These are phyloP conservation scores for Drosophila insularis DNA, from an alignment of 1,140 invertebrate genomes.

Conservation along the genomic window DNA sequence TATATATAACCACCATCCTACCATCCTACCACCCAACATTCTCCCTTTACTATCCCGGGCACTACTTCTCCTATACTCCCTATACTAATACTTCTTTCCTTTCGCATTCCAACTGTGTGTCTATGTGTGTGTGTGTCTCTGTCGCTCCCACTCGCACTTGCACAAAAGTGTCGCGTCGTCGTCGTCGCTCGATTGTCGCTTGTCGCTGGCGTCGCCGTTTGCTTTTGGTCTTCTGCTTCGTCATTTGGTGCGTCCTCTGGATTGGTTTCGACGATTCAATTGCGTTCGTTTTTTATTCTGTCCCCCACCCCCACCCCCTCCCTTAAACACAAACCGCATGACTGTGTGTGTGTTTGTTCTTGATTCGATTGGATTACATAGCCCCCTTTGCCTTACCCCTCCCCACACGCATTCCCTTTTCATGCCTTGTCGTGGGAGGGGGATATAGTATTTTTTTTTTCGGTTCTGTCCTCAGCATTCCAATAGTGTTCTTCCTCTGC, in stretches of 20 bases:
- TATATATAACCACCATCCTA: not conserved
- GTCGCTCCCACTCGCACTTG: constrained; percentile 34
- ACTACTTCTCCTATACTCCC: not conserved
- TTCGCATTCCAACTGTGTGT: constrained; percentile 33
- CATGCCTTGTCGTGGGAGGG: constrained; percentile 30
- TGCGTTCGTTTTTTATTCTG: constrained; percentile 71
- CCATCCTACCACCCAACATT: not conserved
- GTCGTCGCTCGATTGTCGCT: constrained; percentile 45
- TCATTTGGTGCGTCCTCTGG: constrained; percentile 69
- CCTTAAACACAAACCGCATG: not conserved
- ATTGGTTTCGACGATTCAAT: constrained; percentile 70
- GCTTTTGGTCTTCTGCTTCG: constrained; percentile 56
- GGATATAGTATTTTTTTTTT: constrained; percentile 14
- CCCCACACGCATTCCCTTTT: constrained; percentile 13
- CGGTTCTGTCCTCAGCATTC: constrained; percentile 61
- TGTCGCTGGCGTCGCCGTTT: constrained; percentile 44
- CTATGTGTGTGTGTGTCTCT: constrained; percentile 23
- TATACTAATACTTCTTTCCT: constrained; percentile 6
- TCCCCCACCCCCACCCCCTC: constrained; percentile 7
- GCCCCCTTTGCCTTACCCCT: constrained; percentile 27
- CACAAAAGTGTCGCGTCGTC: constrained; percentile 34
- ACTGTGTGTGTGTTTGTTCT: constrained; percentile 52
- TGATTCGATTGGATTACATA: constrained; percentile 78
- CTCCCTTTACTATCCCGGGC: too few relatives aligned
- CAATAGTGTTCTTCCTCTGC: constrained; percentile 20